phyloP scores from a whole-genome alignment of 1,140 invertebrate genomes.

The Maconellicoccus hirsutus region DNA sequence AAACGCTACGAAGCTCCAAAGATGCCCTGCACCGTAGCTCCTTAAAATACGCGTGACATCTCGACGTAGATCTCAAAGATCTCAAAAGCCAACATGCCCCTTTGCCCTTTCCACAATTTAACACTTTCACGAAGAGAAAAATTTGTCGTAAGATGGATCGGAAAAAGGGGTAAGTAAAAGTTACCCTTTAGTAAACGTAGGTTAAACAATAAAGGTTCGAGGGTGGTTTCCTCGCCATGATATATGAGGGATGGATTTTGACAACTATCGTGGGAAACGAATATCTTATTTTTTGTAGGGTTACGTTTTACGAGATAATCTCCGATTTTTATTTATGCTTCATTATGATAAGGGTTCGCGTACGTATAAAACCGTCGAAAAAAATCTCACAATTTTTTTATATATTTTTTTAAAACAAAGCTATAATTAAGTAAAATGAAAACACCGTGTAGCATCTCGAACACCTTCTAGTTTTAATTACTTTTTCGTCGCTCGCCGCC shows the following conservation, averaged over 20 bases:
- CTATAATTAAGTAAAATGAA: neutral
- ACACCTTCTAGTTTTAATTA: slow-evolving; percentile 1
- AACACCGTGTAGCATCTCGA: neutral
- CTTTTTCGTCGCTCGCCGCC: neutral
- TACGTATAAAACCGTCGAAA: neutral
- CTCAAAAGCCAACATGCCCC: no score
- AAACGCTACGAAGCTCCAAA: no score
- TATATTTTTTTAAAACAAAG: neutral
- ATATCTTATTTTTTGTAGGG: slow-evolving; percentile 15
- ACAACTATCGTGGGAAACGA: slow-evolving; percentile 22
- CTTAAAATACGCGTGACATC: no score
- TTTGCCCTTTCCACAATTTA: no score
- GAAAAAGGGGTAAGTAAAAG: neutral
- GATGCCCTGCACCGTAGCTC: no score
- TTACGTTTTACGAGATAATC: neutral
- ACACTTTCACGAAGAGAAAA: no score
- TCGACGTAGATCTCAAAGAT: no score
- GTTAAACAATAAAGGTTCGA: neutral
- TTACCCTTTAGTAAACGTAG: neutral
- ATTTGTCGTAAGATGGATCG: no score
- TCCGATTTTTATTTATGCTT: slow-evolving; percentile 17
- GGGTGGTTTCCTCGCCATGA: slow-evolving; percentile 12
- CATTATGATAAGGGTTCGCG: slow-evolving; percentile 10
- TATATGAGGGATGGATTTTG: slow-evolving; percentile 20
- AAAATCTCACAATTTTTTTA: neutral